phyloP scores from a whole-genome alignment of 2,888 invertebrate genomes.

The Pheosia gnoma region DNA sequence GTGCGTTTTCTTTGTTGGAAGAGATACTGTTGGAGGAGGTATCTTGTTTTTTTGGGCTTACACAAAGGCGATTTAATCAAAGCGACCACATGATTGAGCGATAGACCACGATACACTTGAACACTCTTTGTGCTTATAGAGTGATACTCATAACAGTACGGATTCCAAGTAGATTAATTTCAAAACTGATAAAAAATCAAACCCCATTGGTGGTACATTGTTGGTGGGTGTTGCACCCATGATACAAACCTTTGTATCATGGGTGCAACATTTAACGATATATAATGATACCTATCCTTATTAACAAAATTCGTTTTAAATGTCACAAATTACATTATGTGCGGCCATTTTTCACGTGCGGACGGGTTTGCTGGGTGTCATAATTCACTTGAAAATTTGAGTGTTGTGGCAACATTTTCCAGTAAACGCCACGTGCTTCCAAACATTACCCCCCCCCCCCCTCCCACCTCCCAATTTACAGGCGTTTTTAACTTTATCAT shows the following conservation, averaged over 20 bases:
- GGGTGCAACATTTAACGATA: too few species aligned
- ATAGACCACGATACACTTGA: background rate
- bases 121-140: background rate
- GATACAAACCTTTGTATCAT: too few species aligned
- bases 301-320: background rate
- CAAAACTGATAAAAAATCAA: too few species aligned
- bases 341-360: background rate
- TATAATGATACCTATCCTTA: too few species aligned
- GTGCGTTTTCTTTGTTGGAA: too few species aligned
- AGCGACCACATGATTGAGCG: background rate
- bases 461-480: too few species aligned
- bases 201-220: too few species aligned
- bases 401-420: conserved; percentile 15
- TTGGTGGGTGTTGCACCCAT: too few species aligned
- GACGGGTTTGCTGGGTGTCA: conserved; percentile 13
- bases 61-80: background rate
- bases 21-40: too few species aligned
- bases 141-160: too few species aligned
- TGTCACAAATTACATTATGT: background rate
- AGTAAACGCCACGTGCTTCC: conserved; percentile 14
- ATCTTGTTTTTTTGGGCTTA: background rate
- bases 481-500: too few species aligned
- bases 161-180: too few species aligned
- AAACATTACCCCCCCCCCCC: background rate
- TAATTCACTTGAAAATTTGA: conserved; percentile 25